A percentile compares a stretch with the other conserved stretches of the same genome.
These are phyloP conservation scores for Calameuta idolon DNA, from an alignment of 2,888 invertebrate species.

Conservation along the genomic window DNA sequence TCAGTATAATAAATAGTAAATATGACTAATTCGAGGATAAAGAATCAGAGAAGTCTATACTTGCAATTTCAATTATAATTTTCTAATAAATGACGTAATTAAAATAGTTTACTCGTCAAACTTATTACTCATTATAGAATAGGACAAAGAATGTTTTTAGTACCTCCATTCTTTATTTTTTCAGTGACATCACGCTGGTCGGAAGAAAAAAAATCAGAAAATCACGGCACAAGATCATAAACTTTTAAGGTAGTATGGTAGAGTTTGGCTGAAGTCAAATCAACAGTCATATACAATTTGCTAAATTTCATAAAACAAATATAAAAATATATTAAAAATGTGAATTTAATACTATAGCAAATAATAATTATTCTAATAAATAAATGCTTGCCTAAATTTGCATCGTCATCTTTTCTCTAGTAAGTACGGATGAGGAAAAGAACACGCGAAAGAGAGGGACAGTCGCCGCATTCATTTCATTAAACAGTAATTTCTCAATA, in stretches of 20 bases:
- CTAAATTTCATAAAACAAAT: too few species aligned
- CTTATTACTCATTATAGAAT: not conserved
- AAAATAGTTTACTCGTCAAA: not conserved
- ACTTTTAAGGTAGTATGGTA: constrained; percentile 13
- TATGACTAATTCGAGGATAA: not conserved
- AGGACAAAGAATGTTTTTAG: not conserved
- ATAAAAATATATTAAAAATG: too few species aligned
- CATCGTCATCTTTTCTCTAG: too few species aligned
- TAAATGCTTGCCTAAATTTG: too few species aligned
- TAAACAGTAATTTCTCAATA: too few species aligned
- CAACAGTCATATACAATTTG: too few species aligned
- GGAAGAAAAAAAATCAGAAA: constrained; percentile 15
- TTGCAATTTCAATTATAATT: not conserved
- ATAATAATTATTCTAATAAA: too few species aligned
- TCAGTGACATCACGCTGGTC: not conserved
- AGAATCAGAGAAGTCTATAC: not conserved
- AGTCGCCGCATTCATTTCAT: too few species aligned
- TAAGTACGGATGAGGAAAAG: too few species aligned
- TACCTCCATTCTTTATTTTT: not conserved
- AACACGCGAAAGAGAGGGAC: too few species aligned
- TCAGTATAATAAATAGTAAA: not conserved
- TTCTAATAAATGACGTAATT: constrained; percentile 4
- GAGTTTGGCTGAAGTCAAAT: too few species aligned
- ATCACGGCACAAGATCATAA: constrained; percentile 38
- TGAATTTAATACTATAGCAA: too few species aligned